Conservation (phyloP, 2,888 invertebrate genomes). For the Lasioglossum figueresi region DNA sequence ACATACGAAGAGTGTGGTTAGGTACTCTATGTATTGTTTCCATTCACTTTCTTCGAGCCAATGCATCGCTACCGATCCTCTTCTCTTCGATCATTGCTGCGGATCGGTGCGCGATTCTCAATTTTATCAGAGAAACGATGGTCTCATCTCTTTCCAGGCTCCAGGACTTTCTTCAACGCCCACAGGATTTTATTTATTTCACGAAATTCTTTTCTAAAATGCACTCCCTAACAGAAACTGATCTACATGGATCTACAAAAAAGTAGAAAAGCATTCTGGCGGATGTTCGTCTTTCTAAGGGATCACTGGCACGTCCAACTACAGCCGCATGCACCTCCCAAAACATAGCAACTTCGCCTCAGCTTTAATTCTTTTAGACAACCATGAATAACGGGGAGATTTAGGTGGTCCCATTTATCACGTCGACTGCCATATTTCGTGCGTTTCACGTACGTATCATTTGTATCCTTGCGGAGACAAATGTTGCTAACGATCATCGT, state of each 20-base stretch:
- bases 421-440: background rate
- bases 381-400: background rate
- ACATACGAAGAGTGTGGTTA: no score
- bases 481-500: background rate
- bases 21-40: no score
- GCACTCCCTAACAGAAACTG: background rate
- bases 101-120: background rate
- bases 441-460: background rate
- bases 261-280: background rate
- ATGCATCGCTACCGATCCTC: background rate
- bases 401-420: background rate
- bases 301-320: background rate
- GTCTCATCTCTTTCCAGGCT: background rate
- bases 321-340: background rate
- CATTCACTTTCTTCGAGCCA: no score
- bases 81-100: background rate
- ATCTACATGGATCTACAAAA: background rate
- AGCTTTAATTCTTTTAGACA: background rate
- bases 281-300: background rate
- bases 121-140: background rate
- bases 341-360: background rate
- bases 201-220: background rate
- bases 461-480: background rate
- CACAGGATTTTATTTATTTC: background rate
- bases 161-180: background rate